Evolutionary conservation across 2,797 vertebrate species (phyloP).

Genomic region (Psittacula echo): DNA sequence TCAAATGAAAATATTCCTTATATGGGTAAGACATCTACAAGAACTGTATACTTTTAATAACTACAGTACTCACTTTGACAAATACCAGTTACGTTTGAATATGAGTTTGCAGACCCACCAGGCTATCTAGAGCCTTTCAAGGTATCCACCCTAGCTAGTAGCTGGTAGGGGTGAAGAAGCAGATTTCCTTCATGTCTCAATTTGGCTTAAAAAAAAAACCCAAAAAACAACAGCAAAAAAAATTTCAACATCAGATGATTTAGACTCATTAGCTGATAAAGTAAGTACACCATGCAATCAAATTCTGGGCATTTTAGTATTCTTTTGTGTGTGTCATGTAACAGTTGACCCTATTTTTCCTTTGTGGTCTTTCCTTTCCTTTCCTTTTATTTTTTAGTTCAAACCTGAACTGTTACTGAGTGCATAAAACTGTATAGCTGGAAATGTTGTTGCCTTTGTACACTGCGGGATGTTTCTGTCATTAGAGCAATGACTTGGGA

Average conservation of each 20-base stretch:
- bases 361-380: neutral
- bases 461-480: neutral
- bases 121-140: neutral
- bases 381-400: neutral
- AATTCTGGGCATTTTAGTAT: neutral
- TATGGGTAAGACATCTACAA: neutral
- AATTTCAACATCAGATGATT: neutral
- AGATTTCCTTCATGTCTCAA: neutral
- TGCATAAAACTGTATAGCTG: neutral
- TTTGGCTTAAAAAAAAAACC: neutral
- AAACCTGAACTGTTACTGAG: neutral
- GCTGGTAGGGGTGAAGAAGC: neutral
- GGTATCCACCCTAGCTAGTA: neutral
- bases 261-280: neutral
- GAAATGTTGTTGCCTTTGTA: neutral
- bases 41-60: neutral
- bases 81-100: neutral
- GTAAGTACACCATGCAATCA: neutral
- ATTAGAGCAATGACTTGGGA: neutral
- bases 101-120: neutral
- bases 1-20: conserved; percentile 26
- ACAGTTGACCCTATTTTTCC: neutral
- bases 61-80: conserved; percentile 2
- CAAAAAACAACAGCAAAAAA: no score
- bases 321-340: neutral